Base-by-base conservation (phyloP, 2,888 invertebrate genomes). In the Barypeithes pellucidus region DNA sequence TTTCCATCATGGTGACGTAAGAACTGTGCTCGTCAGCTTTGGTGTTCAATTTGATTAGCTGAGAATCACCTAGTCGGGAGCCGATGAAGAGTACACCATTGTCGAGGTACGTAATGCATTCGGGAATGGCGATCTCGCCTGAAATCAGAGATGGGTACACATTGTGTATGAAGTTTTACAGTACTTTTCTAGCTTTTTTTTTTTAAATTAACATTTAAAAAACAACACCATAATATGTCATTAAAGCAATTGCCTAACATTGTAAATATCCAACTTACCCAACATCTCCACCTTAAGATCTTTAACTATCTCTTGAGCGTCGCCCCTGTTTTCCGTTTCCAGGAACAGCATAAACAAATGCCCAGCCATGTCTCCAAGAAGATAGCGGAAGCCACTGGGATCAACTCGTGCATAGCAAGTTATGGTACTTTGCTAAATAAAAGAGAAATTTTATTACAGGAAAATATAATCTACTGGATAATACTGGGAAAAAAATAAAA, bases 1-100 rank as follows among this genome's bases (percentile, higher is more conserved):
- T 95, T 87, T 99, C 99, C 94, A 99, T 95, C 0, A 95, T 91
- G 79, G 94, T 94, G 20, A 98, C 96, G 84, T 97, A 98, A 7
- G 95, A 95, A 9, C 94, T 94, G 78, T 89, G 90, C 62, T 96
- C 96, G 84, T 97, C 96, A 0, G 94, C 88, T 74, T 93, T 91
- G 0, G 94, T 92, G 78, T 95, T 95, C 68, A 99, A 88, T 82
- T 96, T 93, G 7, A 99, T 94, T 4, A 99, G 88, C 77, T 99
- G 98, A 0, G 98, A 98, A 86, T 99, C 99, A 0, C 99, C 99
- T 63, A 99, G 90, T 12, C 98, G 91, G 0, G 98, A 98, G 0
- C 99, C 99, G 79, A 99, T 91, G 84, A 95, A 99, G 24, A 99
- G 93, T 8, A 99, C 98, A 9, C 98, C 98, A 86, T 99, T 99